Evolutionary conservation across 2,113 vertebrate genomes (phyloP).

Genomic region (Ibidorhyncha struthersii): DNA sequence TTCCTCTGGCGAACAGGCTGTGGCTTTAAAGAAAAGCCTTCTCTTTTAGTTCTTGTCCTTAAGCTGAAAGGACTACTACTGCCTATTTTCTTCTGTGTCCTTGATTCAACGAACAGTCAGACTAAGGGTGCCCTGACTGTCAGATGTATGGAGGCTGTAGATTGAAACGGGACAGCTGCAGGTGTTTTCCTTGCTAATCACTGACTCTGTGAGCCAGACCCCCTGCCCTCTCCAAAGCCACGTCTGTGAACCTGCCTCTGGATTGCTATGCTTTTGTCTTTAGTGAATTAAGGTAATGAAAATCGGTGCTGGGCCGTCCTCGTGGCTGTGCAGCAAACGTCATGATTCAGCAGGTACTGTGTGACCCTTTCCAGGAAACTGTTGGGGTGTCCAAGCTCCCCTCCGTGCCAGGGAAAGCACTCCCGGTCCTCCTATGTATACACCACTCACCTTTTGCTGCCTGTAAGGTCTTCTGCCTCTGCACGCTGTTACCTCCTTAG

Average conservation of each 20-base stretch:
- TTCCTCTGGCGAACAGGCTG: neutral
- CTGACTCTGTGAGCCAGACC: neutral
- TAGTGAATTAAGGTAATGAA: neutral
- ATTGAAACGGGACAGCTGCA: neutral
- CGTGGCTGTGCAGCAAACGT: neutral
- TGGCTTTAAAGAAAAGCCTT: neutral
- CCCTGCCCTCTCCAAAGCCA: neutral
- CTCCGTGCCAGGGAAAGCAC: neutral
- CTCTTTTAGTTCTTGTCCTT: neutral
- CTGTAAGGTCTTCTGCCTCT: neutral
- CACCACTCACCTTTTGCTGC: neutral
- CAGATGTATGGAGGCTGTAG: neutral
- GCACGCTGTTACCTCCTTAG: rapidly evolving
- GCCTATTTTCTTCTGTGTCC: neutral
- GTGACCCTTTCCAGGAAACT: neutral
- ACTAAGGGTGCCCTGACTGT: neutral
- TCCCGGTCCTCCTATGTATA: rapidly evolving
- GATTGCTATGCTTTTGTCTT: neutral
- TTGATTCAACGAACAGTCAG: neutral
- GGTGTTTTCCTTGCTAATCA: neutral
- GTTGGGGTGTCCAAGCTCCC: neutral
- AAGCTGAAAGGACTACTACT: neutral
- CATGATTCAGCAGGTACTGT: neutral
- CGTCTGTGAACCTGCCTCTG: neutral
- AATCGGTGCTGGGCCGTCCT: neutral